These are phyloP conservation scores for Brienomyrus brachyistius DNA, from an alignment of 2,113 vertebrate genomes.

Conservation along the genomic window DNA sequence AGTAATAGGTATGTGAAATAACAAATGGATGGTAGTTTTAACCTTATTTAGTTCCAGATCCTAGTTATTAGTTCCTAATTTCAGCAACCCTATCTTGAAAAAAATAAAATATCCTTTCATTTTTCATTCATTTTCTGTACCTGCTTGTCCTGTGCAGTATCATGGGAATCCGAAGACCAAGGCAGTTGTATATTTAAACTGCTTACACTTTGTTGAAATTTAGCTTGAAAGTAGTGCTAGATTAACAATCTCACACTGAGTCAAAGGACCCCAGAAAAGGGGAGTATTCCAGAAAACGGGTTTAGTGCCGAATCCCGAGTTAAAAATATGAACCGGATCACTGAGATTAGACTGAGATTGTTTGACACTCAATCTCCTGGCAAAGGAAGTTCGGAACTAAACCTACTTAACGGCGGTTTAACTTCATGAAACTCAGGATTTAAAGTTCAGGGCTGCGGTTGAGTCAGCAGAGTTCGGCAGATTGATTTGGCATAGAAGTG, in stretches of 20 bases:
- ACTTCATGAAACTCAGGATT: not conserved
- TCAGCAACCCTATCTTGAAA: not conserved
- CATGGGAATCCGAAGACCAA: not conserved
- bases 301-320: no score
- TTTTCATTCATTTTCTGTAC: not conserved
- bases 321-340: no score
- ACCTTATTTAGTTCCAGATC: not conserved
- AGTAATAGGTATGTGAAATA: not conserved
- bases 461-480: not conserved
- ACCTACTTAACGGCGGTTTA: not conserved
- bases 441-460: not conserved
- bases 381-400: not conserved
- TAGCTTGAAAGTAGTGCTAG: not conserved
- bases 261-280: not conserved
- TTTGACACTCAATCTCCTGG: not conserved
- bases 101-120: not conserved
- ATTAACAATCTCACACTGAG: not conserved
- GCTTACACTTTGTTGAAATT: not conserved
- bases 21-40: not conserved
- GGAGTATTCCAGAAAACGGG: no score
- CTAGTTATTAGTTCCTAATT: not conserved
- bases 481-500: not conserved
- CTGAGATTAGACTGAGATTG: not conserved
- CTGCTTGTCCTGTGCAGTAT: not conserved
- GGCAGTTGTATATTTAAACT: not conserved